These are phyloP conservation scores for Euglossa dilemma DNA, from an alignment of 1,140 invertebrate genomes.

Conservation along the genomic window DNA sequence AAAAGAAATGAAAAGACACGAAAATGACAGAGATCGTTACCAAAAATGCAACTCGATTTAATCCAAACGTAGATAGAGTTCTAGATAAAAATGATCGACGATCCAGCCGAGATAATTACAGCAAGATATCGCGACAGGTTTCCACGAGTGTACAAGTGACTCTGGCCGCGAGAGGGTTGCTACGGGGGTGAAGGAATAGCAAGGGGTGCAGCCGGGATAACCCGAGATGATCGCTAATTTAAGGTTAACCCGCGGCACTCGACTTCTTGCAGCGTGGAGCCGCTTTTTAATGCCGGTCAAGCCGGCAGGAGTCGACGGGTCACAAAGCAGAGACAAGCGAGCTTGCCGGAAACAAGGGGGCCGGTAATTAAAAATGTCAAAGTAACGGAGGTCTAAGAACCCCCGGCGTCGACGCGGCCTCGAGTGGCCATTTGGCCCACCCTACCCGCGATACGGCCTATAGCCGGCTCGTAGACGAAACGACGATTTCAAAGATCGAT, in stretches of 20 bases:
- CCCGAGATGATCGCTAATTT: constrained; percentile 62
- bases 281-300: constrained; percentile 66
- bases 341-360: constrained; percentile 57
- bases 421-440: constrained; percentile 50
- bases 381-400: constrained; percentile 62
- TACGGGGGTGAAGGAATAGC: constrained; percentile 10
- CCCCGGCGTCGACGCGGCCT: constrained; percentile 16
- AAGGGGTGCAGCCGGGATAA: constrained; percentile 4
- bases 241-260: constrained; percentile 47
- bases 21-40: too few species aligned
- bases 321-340: constrained; percentile 64
- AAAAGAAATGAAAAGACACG: too few species aligned
- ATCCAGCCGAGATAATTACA: not conserved
- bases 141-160: not conserved
- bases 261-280: constrained; percentile 30
- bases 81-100: too few species aligned
- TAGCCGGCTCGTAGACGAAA: not conserved
- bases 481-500: constrained; percentile 42
- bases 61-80: too few species aligned
- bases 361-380: constrained; percentile 71
- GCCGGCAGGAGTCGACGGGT: constrained; percentile 49
- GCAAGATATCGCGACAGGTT: not conserved
- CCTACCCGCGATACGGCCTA: not conserved
- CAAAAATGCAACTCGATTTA: too few species aligned
- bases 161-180: not conserved